Evolutionary conservation across 2,888 invertebrate species (phyloP), one percentile per base, ranked within the genome.

Genomic region (Nowickia ferox): DNA sequence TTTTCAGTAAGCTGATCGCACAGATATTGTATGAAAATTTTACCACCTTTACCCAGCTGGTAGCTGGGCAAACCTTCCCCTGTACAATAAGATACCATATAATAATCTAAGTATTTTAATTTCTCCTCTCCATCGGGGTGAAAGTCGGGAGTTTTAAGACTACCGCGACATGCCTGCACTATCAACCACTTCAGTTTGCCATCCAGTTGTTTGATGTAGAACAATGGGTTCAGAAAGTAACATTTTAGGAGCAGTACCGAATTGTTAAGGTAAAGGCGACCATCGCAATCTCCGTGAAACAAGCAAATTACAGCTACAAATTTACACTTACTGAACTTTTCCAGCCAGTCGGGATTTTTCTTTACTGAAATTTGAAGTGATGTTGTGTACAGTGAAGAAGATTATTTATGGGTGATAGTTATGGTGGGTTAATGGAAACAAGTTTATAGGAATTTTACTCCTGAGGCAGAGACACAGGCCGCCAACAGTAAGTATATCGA

Each of bases 101-200:
- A 48, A 22, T 81, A 74, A 22, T 86, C 46, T 11, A 72, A 40
- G 59, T 40, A 72, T 30, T 30, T 15, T 1, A 40, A 9, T 4
- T n/a, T 22, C 9, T 6, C 15, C 13, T 61, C 57, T 1, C 71
- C 83, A 79, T 83, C 78, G 3, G 40, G 30, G 51, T 79, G 51
- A n/a, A 65, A 10, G 19, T 57, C 13, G 0, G 9, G 4, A 51
- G 15, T 15, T 15, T 61, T 63, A 4, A 71, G 11, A 5, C 46
- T 42, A 22, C 86, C 86, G 8, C 86, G 86, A 53, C 86, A 84
- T 5, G 86, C 42, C 30, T 84, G 81, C 17, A 74, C 57, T 10
- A 86, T 76, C 2, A 86, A 40, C 86, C 86, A 86, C 59, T 86
- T 86, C 0, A 86, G 69, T 77, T 86, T 86, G 9, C 44, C 38